phyloP scores from a whole-genome alignment of 2,113 vertebrate species.

The Sinocyclocheilus rhinocerous region DNA sequence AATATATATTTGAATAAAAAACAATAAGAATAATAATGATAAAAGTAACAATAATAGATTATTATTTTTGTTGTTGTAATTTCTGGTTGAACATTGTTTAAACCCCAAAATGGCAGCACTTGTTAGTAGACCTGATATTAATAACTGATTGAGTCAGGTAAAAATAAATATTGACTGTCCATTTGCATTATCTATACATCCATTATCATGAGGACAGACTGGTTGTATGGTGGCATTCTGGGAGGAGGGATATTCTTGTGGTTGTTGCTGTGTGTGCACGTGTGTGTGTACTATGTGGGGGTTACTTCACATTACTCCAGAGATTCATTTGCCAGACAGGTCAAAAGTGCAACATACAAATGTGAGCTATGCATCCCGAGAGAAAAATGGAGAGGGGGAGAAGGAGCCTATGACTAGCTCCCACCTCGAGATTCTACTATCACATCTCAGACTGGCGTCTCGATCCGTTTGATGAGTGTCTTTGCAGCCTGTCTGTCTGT shows the following conservation, averaged over 20 bases:
- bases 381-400: neutral
- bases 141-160: neutral
- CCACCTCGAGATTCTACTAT: neutral
- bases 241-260: neutral
- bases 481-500: neutral
- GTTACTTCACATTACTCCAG: neutral
- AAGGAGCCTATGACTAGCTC: neutral
- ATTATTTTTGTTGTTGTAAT: no score
- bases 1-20: no score
- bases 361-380: constrained; percentile 1
- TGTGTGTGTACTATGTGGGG: neutral
- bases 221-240: neutral
- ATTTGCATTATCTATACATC: neutral
- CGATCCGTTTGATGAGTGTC: neutral
- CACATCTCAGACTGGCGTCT: neutral
- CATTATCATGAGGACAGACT: neutral
- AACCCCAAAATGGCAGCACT: no score
- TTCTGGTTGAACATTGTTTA: no score
- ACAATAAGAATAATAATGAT: no score
- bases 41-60: no score
- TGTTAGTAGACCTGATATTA: no score
- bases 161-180: neutral
- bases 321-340: constrained; percentile 8
- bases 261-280: neutral
- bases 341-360: constrained; percentile 7